Evolutionary conservation across 2,888 invertebrate genomes (phyloP), one percentile per base, ranked within the genome.

Genomic region (Taphrorychus bicolor): DNA sequence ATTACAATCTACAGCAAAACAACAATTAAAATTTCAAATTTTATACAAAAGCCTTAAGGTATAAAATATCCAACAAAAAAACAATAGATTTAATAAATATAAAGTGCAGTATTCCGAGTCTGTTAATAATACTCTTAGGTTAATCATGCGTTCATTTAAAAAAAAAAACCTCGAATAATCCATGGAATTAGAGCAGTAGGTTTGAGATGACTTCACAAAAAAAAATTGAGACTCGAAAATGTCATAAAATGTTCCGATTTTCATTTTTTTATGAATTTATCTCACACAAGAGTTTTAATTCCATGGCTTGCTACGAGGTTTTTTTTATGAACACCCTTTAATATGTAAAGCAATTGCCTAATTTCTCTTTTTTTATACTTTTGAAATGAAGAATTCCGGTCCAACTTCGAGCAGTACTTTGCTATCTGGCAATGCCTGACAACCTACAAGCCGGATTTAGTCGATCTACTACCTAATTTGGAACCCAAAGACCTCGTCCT

Each of bases 391-490:
- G 70, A 65, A 18, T 72, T 71, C 22, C 59, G 61, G 9, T 71
- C 71, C 7, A 77, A 79, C 70, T 72, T 69, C 41, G 73, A 75
- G 52, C 66, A 73, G 57, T 77, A 74, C 62, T 63, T 71, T 57
- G 49, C 67, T 24, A 77, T 91, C 5, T 82, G 87, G 73, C 88
- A 89, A 77, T 85, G 86, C 51, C 72, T 82, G 56, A 73, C 70
- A 48, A 71, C 75, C 32, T 75, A 76, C 61, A 76, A 77, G 65
- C 79, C 79, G 0, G 78, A 82, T 59, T 74, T 77, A 21, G 61
- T 60, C n/a, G 61, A 77, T 64, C 57, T 82, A n/a, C 81, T 82
- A 69, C 83, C 88, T 4, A 71, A 66, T 49, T 72, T 71, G 21
- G 59, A 66, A 16, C 75, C 84, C 0, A 71, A 79, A 0, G 72